Conservation (phyloP, 2,113 vertebrate genomes). For the Hylia prasina region DNA sequence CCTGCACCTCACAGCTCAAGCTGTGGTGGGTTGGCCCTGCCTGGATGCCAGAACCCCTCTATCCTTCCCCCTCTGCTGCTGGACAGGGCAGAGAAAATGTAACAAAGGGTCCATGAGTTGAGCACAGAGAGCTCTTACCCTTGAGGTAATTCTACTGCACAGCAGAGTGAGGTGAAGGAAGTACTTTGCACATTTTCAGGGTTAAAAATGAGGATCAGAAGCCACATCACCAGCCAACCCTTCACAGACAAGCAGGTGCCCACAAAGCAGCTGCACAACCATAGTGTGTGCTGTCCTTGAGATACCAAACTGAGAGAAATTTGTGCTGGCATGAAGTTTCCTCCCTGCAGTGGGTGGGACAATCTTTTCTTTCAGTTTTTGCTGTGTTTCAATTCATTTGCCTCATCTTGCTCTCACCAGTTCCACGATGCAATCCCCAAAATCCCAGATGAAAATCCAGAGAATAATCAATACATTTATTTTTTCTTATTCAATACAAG, state of each 20-base stretch:
- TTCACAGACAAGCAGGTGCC: background rate
- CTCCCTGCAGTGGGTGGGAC: background rate
- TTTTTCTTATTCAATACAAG: background rate
- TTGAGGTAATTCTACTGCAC: background rate
- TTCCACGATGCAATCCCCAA: accelerated
- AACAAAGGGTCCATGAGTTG: background rate
- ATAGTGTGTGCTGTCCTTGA: background rate
- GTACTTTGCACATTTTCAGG: background rate
- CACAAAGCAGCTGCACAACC: background rate
- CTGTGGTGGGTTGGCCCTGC: background rate
- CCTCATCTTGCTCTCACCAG: background rate
- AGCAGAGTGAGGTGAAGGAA: background rate
- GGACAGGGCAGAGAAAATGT: background rate
- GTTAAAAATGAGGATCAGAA: background rate
- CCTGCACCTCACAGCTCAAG: background rate
- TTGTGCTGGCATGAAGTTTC: background rate
- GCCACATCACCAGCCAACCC: background rate
- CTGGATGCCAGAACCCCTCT: background rate
- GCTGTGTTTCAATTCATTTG: background rate
- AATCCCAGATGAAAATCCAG: background rate
- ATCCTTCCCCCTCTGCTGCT: background rate
- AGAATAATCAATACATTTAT: background rate
- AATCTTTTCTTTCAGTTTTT: background rate
- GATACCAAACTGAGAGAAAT: background rate
- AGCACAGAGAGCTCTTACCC: background rate